Base-by-base conservation (phyloP, 1,140 invertebrate species). In the Dendroctonus valens region DNA sequence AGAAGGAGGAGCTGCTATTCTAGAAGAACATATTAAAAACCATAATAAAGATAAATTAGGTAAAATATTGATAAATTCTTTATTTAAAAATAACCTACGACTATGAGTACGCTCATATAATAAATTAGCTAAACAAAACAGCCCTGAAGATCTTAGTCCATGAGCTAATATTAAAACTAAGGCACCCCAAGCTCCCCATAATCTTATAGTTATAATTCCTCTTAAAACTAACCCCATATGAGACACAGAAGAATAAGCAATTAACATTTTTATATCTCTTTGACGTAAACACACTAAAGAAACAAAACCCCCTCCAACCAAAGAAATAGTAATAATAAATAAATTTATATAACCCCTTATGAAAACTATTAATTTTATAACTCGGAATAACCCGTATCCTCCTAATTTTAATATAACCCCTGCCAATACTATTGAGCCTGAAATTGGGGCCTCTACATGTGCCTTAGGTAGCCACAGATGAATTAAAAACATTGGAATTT, bases 121-220 rank as follows among this genome's bases (percentile, higher is more conserved):
- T 76, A 74, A 80, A 72, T 0, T 86, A 41, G 83, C 81, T 77
- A 89, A 81, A 84, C 80, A 84, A 85, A 89, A 89, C 80, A 89
- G 78, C 0, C 82, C 85, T 4, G 86, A 88, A 59, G 86, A 89
- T 83, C 82, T 85, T 70, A 86, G 71, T 78, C 81, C 64, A 84
- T 89, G 86, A 68, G 78, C 79, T 78, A 88, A 76, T 82, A n/a
- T n/a, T n/a, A n/a, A n/a, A n/a, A n/a, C n/a, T n/a, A n/a, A n/a
- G n/a, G n/a, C n/a, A n/a, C n/a, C n/a, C n/a, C n/a, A n/a, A n/a
- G n/a, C n/a, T n/a, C n/a, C n/a, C n/a, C n/a, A n/a, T n/a, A n/a
- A n/a, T 76, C 59, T 76, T 70, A 80, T 69, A 53, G 77, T 79
- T 75, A 85, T 75, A 72, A 83, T 59, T 3, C 80, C 81, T 41